Conservation (phyloP, 2,797 vertebrate species). For the Scolopax rusticola region DNA sequence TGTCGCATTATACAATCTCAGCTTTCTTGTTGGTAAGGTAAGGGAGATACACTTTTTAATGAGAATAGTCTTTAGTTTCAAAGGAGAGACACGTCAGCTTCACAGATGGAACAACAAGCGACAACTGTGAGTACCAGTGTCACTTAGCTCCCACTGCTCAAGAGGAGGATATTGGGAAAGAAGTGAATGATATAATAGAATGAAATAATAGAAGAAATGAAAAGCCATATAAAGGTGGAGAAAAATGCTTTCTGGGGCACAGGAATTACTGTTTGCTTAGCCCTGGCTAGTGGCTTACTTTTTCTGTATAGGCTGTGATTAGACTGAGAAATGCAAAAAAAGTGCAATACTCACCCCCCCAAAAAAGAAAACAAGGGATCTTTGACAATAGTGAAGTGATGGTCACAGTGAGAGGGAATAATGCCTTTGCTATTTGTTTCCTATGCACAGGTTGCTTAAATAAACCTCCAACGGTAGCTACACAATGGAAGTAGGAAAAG, state of each 20-base stretch:
- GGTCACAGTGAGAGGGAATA: background rate
- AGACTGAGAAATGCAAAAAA: background rate
- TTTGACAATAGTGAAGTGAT: background rate
- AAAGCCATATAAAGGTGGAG: background rate
- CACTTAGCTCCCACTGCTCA: background rate
- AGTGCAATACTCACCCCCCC: too few species aligned
- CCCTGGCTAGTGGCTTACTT: background rate
- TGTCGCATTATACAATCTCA: constrained; percentile 73
- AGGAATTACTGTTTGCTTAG: background rate
- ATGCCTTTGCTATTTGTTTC: background rate
- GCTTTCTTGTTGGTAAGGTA: constrained; percentile 77
- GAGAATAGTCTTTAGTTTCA: constrained; percentile 65
- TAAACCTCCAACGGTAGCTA: background rate
- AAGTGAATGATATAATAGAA: background rate
- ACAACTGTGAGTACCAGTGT: constrained; percentile 70
- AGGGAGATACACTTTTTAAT: constrained; percentile 63
- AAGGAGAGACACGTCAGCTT: constrained; percentile 46
- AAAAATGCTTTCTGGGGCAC: background rate
- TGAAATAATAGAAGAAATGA: background rate
- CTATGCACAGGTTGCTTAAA: background rate
- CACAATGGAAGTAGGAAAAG: background rate
- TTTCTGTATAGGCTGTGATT: background rate
- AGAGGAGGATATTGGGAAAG: background rate
- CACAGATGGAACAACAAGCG: constrained; percentile 49
- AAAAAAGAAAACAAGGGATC: background rate